These are phyloP conservation scores for Masnerella sp. DNA, from an alignment of 2,888 invertebrate species.

Conservation along the genomic window DNA sequence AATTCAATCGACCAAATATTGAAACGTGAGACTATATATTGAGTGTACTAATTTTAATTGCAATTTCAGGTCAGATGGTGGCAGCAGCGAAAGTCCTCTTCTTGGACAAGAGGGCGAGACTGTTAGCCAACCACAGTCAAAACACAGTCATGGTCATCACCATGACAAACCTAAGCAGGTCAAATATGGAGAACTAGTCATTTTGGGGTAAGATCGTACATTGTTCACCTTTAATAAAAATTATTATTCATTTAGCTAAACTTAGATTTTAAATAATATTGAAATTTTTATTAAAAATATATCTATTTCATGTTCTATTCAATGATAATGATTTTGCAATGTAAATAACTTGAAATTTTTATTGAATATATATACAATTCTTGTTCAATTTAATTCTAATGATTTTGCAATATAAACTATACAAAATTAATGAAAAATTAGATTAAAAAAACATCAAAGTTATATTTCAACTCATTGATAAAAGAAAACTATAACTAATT, in stretches of 20 bases:
- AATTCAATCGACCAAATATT: background rate
- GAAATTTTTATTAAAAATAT: no score
- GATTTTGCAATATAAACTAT: background rate
- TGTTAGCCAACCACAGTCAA: constrained; percentile 75
- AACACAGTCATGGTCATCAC: constrained; percentile 80
- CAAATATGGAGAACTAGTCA: constrained; percentile 95
- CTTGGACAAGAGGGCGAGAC: constrained; percentile 76
- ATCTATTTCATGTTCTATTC: no score
- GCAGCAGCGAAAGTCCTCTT: constrained; percentile 76
- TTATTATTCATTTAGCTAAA: no score
- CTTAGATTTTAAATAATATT: no score
- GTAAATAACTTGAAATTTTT: no score
- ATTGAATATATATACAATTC: no score
- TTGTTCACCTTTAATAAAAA: no score
- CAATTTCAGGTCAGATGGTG: constrained; percentile 75
- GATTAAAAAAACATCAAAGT: no score
- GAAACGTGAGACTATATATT: background rate
- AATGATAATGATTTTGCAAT: no score
- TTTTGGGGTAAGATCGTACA: constrained; percentile 93
- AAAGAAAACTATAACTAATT: no score
- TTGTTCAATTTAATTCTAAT: no score
- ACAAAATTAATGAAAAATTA: background rate
- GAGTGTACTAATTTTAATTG: constrained; percentile 28
- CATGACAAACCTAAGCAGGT: constrained; percentile 88
- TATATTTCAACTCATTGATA: no score